These are phyloP conservation scores for Gnatocerus cornutus DNA, from an alignment of 2,888 invertebrate genomes.

Conservation along the genomic window DNA sequence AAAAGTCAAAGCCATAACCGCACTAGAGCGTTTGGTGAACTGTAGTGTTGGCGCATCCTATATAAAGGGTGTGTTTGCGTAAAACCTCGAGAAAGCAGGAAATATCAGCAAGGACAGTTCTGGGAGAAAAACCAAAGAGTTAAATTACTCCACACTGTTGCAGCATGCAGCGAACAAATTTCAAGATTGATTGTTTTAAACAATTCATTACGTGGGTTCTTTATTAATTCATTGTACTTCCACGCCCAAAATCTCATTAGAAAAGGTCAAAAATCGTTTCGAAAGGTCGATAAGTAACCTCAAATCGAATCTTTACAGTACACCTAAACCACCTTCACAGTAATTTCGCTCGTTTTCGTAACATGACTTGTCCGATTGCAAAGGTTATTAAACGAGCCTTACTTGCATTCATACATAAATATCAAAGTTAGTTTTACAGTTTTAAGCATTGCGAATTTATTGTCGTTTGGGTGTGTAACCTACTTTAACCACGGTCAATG, in stretches of 20 bases:
- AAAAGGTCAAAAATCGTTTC: slow-evolving; percentile 17
- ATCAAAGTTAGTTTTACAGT: slow-evolving; percentile 12
- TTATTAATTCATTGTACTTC: neutral
- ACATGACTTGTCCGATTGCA: slow-evolving; percentile 18
- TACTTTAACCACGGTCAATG: slow-evolving; percentile 59
- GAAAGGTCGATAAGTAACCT: slow-evolving; percentile 28
- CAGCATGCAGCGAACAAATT: too few relatives aligned
- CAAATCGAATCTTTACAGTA: slow-evolving; percentile 21
- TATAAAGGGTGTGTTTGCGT: neutral
- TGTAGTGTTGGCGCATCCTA: too few relatives aligned
- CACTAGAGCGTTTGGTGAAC: too few relatives aligned
- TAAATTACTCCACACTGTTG: too few relatives aligned
- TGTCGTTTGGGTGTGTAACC: slow-evolving; percentile 57
- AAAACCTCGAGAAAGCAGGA: too few relatives aligned
- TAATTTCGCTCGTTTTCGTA: slow-evolving; percentile 23
- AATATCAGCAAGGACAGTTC: too few relatives aligned
- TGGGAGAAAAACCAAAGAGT: too few relatives aligned
- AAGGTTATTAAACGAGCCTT: slow-evolving; percentile 14
- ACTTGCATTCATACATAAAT: slow-evolving; percentile 1
- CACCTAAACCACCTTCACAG: slow-evolving; percentile 25
- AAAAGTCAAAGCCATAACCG: too few relatives aligned
- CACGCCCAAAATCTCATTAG: slow-evolving; percentile 26
- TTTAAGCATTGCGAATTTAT: slow-evolving; percentile 29
- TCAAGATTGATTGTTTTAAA: too few relatives aligned
- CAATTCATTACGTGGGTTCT: neutral